These are phyloP conservation scores for Erpornis zantholeuca DNA, from an alignment of 2,113 vertebrate genomes.

Conservation along the genomic window DNA sequence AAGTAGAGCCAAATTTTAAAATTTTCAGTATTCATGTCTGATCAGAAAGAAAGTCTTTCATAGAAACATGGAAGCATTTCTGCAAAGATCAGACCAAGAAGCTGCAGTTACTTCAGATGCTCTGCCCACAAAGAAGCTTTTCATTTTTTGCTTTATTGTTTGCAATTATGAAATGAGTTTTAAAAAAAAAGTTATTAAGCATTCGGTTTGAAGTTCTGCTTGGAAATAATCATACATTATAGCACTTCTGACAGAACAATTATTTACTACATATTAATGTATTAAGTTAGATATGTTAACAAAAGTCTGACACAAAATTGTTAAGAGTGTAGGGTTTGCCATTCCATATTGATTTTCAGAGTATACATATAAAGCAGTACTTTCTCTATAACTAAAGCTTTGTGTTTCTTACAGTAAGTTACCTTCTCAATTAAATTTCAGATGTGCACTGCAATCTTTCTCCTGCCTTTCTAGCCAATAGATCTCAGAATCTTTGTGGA, in stretches of 20 bases:
- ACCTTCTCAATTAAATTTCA: neutral
- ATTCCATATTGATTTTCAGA: neutral
- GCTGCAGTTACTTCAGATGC: neutral
- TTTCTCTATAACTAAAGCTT: neutral
- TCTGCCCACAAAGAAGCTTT: neutral
- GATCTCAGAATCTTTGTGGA: neutral
- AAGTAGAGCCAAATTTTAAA: neutral
- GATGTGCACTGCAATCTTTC: neutral
- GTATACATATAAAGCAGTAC: neutral
- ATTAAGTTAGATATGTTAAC: neutral
- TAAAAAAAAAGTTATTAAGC: neutral
- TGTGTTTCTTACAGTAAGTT: neutral
- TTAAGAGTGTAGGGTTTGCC: neutral
- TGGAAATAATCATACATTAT: neutral
- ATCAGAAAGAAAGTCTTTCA: neutral
- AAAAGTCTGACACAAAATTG: neutral
- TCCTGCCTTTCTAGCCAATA: neutral
- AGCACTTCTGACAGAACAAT: neutral
- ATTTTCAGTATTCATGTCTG: neutral
- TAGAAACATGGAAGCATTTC: neutral
- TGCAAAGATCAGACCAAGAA: neutral
- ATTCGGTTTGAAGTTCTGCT: neutral
- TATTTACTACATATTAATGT: neutral
- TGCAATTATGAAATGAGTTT: neutral
- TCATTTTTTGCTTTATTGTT: neutral